phyloP scores from a whole-genome alignment of 2,113 vertebrate species.

The Grus americana region DNA sequence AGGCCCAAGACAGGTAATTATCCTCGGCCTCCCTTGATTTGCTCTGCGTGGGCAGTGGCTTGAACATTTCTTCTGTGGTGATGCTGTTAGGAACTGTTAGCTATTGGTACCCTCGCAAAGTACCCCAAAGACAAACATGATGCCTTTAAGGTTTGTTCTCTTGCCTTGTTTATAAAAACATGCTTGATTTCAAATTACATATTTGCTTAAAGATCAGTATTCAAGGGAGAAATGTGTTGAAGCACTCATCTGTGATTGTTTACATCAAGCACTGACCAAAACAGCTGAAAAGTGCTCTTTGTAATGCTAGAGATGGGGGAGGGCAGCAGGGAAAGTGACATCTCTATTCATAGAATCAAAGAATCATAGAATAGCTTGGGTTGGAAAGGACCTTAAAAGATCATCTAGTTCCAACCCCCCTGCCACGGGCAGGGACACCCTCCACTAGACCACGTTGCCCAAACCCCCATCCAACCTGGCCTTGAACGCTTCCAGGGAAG shows the following conservation, averaged over 20 bases:
- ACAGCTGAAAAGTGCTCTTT: neutral
- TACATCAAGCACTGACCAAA: neutral
- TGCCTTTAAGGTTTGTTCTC: neutral
- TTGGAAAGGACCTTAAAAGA: no score
- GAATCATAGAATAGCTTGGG: no score
- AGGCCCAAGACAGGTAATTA: neutral
- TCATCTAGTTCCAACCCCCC: no score
- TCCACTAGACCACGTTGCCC: no score
- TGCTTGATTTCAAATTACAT: neutral
- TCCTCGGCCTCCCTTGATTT: neutral
- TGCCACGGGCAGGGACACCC: no score
- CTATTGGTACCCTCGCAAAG: accelerated
- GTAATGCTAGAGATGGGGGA: neutral
- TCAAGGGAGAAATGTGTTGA: neutral
- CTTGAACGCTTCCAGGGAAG: no score
- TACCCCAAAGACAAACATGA: neutral
- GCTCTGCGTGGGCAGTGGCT: neutral
- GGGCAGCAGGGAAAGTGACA: neutral
- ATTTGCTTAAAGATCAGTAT: neutral
- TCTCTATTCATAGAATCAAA: neutral
- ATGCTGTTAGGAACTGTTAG: neutral
- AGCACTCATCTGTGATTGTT: neutral
- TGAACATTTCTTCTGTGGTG: accelerated
- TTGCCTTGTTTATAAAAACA: neutral
- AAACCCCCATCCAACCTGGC: no score